Base-by-base conservation (phyloP, 2,797 vertebrate genomes). In the Arrhamphus sclerolepis region DNA sequence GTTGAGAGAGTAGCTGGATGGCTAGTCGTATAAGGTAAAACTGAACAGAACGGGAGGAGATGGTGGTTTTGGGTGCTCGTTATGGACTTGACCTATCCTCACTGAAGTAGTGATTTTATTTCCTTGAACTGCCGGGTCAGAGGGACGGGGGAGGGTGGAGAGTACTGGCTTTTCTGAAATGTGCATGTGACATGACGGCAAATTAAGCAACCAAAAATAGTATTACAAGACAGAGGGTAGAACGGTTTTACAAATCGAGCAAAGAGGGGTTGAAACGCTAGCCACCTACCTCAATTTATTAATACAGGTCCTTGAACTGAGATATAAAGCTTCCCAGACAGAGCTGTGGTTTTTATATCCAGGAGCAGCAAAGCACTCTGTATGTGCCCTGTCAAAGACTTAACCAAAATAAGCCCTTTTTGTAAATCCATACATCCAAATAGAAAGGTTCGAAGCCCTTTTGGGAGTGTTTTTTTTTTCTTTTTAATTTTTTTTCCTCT, bases 211-310 rank as follows among this genome's bases (percentile, higher is more conserved):
- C 68, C 51, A 72, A 81, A 75, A 80, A 79, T 59, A 47, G 55
- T 78, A 72, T 84, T 82, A 88, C 69, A 75, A 87, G 74, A 89
- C 82, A 66, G 74, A 80, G 77, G 57, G 75, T 53, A 70, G 72
- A 77, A 80, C 72, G 68, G 72, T 72, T 84, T 85, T 85, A 90
- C 71, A 88, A 87, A 91, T 86, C 85, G 66, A 87, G 86, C 72
- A 83, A 84, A 90, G 81, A 85, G 70, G 83, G 79, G 77, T 90
- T 85, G 87, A 90, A 90, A 93, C 86, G 78, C 92, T 85, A 83
- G 84, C 91, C 93, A 95, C 95, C 94, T 95, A 96, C 95, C 95
- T 95, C 91, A 84, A 91, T 78, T 89, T 83, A 88, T 84, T 86
- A 83, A 90, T 88, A 92, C 90, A 92, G 89, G 89, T 93, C 92